These are phyloP conservation scores for Drosophila nr. perissopoda DNA, from an alignment of 2,888 invertebrate species.

Conservation along the genomic window DNA sequence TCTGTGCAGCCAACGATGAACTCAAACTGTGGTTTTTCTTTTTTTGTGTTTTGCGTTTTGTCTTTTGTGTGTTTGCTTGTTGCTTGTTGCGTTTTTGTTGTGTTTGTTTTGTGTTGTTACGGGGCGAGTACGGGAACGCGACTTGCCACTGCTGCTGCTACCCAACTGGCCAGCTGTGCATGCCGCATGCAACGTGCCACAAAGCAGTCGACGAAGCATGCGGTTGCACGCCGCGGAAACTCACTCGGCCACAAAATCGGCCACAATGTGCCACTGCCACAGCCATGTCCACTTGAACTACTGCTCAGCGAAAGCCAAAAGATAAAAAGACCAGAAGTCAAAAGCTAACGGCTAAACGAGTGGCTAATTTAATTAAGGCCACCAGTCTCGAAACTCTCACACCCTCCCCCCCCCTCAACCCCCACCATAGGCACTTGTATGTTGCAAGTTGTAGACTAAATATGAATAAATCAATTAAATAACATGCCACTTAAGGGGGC, in stretches of 20 bases:
- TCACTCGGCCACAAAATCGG: slow-evolving; percentile 69
- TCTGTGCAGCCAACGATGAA: slow-evolving; percentile 52
- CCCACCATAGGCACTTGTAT: not conserved
- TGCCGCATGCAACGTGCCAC: slow-evolving; percentile 45
- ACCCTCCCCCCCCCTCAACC: accelerated
- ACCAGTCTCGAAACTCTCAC: not conserved
- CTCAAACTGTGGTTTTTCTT: slow-evolving; percentile 26
- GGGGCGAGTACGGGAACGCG: slow-evolving; percentile 51
- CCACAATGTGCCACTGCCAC: slow-evolving; percentile 48
- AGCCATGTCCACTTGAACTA: slow-evolving; percentile 40
- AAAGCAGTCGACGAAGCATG: slow-evolving; percentile 62
- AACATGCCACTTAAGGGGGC: slow-evolving; percentile 1
- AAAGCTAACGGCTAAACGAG: slow-evolving; percentile 29
- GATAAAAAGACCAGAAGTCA: slow-evolving; percentile 15
- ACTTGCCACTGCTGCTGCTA: slow-evolving; percentile 26
- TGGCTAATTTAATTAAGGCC: slow-evolving; percentile 36
- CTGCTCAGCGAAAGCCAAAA: slow-evolving; percentile 24
- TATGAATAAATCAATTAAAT: slow-evolving; percentile 4
- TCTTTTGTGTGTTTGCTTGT: slow-evolving; percentile 4
- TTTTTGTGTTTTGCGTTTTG: not conserved
- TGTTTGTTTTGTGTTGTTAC: slow-evolving; percentile 22
- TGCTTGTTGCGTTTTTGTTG: not conserved
- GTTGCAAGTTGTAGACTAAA: not conserved
- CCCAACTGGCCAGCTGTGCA: slow-evolving; percentile 54
- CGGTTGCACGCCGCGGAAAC: slow-evolving; percentile 44